Percentiles rank a stretch among this genome's conserved stretches.
Evolutionary conservation across 2,888 invertebrate species (phyloP).

Genomic region (Sipunculus nudus): DNA sequence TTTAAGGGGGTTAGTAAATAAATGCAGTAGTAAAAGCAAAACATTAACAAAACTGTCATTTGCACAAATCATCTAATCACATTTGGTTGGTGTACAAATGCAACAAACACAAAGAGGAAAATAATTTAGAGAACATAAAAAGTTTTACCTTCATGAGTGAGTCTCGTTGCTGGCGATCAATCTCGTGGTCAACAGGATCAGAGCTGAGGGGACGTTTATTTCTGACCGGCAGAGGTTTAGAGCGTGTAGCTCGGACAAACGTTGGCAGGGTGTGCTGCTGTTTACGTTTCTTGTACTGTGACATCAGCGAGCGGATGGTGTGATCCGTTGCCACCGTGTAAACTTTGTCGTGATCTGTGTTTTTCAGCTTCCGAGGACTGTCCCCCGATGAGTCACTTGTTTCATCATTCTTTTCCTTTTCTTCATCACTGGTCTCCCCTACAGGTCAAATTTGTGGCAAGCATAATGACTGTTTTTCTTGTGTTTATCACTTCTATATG

Average conservation of each 20-base stretch:
- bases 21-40: too few relatives aligned
- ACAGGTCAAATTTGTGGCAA: too few relatives aligned
- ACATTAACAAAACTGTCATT: too few relatives aligned
- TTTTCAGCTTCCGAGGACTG: not conserved
- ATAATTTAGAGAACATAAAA: too few relatives aligned
- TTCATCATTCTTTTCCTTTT: too few relatives aligned
- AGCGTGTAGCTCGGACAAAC: slow-evolving; percentile 29
- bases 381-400: slow-evolving; percentile 3
- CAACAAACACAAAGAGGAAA: too few relatives aligned
- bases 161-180: slow-evolving; percentile 82
- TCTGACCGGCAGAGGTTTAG: slow-evolving; percentile 29
- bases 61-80: too few relatives aligned
- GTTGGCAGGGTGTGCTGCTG: slow-evolving; percentile 68
- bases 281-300: slow-evolving; percentile 71
- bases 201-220: slow-evolving; percentile 1
- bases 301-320: slow-evolving; percentile 69
- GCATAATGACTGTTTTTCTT: too few relatives aligned
- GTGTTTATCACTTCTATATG: too few relatives aligned
- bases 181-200: slow-evolving; percentile 53
- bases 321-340: slow-evolving; percentile 68
- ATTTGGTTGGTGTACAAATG: too few relatives aligned
- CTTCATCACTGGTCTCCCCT: too few relatives aligned
- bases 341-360: slow-evolving; percentile 52
- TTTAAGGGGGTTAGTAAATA: too few relatives aligned
- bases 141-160: slow-evolving; percentile 91